Evolutionary conservation across 2,113 vertebrate genomes (phyloP).

Genomic region (Melanostigma gelatinosum): DNA sequence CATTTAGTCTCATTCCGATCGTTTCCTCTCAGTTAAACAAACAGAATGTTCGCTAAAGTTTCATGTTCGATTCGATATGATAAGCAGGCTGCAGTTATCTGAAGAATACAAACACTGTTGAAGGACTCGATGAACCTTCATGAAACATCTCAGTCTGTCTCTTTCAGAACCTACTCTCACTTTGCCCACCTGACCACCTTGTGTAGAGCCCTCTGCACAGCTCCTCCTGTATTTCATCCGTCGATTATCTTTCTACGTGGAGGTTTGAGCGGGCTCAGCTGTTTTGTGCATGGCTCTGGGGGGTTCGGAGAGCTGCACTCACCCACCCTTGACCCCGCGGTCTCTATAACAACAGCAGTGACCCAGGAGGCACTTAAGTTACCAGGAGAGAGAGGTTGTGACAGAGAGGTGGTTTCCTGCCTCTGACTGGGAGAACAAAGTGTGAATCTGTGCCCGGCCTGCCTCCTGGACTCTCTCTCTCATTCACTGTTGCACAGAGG

Average conservation of each 20-base stretch:
- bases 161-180: not conserved
- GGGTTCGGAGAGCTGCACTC: constrained; percentile 7
- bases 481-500: constrained; percentile 53
- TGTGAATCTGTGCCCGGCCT: constrained; percentile 43
- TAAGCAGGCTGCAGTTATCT: not conserved
- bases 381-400: constrained; percentile 42
- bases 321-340: constrained; percentile 22
- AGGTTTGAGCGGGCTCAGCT: constrained; percentile 18
- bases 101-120: not conserved
- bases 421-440: constrained; percentile 47
- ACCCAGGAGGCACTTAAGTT: constrained; percentile 60
- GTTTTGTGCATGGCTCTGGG: constrained; percentile 25
- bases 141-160: constrained; percentile 3
- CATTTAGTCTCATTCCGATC: no score
- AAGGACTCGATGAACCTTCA: constrained; percentile 7
- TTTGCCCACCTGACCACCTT: not conserved
- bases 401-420: constrained; percentile 64
- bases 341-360: constrained; percentile 65
- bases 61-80: no score
- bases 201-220: not conserved
- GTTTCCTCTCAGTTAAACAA: no score
- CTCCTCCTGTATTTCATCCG: not conserved
- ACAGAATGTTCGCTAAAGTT: no score
- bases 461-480: constrained; percentile 56
- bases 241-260: not conserved